A percentile compares a stretch with the other conserved stretches of the same genome.
These are phyloP conservation scores for Hypsibius dujardini DNA, from an alignment of 1,140 invertebrate species.

Conservation along the genomic window DNA sequence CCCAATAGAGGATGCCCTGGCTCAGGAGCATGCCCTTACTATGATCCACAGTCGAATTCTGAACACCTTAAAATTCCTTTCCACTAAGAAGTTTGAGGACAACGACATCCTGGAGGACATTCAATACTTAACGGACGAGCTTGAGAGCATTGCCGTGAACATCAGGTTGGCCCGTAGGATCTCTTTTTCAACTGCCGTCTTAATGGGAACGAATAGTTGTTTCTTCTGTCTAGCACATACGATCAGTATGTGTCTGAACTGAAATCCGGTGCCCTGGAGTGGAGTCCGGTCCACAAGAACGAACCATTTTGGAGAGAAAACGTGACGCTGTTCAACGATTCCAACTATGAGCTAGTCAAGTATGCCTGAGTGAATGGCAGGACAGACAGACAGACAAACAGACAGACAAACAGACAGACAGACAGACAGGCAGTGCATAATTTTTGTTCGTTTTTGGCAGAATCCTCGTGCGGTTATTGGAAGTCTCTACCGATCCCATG, in stretches of 20 bases:
- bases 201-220: too few relatives aligned
- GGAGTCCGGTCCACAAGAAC: conserved; percentile 98
- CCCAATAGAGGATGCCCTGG: conserved; percentile 66
- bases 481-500: conserved; percentile 73
- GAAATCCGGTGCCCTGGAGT: conserved; percentile 83
- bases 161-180: neutral
- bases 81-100: conserved; percentile 75
- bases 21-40: conserved; percentile 87
- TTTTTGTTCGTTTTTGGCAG: conserved; percentile 26
- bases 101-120: conserved; percentile 88
- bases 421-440: neutral
- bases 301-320: conserved; percentile 99
- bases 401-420: too few relatives aligned
- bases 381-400: too few relatives aligned
- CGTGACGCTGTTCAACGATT: conserved; percentile 80
- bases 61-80: conserved; percentile 73
- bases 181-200: too few relatives aligned
- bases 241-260: conserved; percentile 96
- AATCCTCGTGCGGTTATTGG: conserved; percentile 72
- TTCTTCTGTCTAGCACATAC: conserved; percentile 50
- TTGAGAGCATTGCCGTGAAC: conserved; percentile 57
- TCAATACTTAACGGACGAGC: conserved; percentile 73
- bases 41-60: conserved; percentile 96
- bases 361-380: conserved; percentile 16
- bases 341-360: conserved; percentile 87